Percentiles rank a stretch among this genome's conserved stretches.
Conservation (phyloP, 2,888 invertebrate genomes). For the Punctoribates punctum region DNA sequence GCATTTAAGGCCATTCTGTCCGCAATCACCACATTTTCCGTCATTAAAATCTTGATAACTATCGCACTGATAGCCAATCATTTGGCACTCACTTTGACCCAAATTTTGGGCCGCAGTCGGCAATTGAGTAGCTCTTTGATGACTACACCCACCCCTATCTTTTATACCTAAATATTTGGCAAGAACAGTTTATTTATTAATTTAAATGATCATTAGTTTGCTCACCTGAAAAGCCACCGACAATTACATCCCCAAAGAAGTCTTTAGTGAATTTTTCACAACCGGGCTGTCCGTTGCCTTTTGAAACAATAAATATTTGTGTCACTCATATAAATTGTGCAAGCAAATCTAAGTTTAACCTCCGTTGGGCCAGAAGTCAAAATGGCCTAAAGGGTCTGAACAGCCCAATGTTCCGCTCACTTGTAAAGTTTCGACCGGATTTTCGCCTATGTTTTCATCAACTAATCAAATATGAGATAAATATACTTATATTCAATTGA, state of each 20-base stretch:
- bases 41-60: neutral
- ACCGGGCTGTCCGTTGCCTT: neutral
- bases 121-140: neutral
- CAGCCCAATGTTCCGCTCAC: neutral
- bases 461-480: neutral
- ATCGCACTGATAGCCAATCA: constrained; percentile 3
- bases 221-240: neutral
- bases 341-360: neutral
- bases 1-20: neutral
- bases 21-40: constrained; percentile 15
- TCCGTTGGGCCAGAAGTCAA: constrained; percentile 21
- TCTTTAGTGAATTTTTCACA: neutral
- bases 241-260: neutral
- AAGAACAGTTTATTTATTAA: neutral
- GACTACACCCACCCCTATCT: neutral
- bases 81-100: neutral
- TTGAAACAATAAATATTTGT: neutral
- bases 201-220: neutral
- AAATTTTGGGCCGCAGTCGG: neutral
- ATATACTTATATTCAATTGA: neutral
- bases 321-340: neutral
- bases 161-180: neutral
- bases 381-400: neutral
- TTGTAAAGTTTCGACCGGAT: neutral
- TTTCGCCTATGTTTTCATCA: constrained; percentile 3